Conservation (phyloP, 1,140 invertebrate genomes). For the Neodiprion fabricii region DNA sequence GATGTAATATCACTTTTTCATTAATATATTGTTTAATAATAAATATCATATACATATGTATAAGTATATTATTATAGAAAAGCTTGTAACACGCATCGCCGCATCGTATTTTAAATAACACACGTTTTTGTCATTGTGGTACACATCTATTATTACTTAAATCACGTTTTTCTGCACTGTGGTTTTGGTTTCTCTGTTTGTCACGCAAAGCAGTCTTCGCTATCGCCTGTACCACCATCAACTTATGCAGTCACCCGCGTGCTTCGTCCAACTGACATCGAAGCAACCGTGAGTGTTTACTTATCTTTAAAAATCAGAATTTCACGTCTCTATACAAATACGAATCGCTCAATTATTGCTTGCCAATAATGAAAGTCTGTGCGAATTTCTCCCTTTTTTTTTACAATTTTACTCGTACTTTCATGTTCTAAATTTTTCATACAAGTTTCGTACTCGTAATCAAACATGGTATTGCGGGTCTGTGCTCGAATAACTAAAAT, state of each 20-base stretch:
- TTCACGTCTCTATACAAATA: not conserved
- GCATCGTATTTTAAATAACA: constrained; percentile 51
- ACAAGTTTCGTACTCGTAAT: no score
- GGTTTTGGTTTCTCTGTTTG: constrained; percentile 58
- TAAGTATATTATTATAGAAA: constrained; percentile 26
- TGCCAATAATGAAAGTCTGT: no score
- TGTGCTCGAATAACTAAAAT: no score
- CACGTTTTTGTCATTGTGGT: constrained; percentile 29
- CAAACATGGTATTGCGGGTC: no score
- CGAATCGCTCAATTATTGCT: no score
- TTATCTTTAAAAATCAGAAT: not conserved
- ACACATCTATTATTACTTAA: not conserved
- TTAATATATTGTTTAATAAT: constrained; percentile 19
- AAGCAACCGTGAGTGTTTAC: constrained; percentile 47
- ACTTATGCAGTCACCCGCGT: constrained; percentile 32
- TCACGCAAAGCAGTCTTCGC: constrained; percentile 53
- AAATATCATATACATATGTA: constrained; percentile 16
- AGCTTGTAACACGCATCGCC: constrained; percentile 49
- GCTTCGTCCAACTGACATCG: constrained; percentile 46
- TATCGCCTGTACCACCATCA: constrained; percentile 47
- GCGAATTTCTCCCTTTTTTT: no score
- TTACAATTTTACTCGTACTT: no score
- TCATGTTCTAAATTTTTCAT: no score
- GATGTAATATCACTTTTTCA: constrained; percentile 13
- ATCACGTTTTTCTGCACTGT: constrained; percentile 48